Evolutionary conservation across 2,113 vertebrate species (phyloP).

Genomic region (Leptobrachium ailaonicum): DNA sequence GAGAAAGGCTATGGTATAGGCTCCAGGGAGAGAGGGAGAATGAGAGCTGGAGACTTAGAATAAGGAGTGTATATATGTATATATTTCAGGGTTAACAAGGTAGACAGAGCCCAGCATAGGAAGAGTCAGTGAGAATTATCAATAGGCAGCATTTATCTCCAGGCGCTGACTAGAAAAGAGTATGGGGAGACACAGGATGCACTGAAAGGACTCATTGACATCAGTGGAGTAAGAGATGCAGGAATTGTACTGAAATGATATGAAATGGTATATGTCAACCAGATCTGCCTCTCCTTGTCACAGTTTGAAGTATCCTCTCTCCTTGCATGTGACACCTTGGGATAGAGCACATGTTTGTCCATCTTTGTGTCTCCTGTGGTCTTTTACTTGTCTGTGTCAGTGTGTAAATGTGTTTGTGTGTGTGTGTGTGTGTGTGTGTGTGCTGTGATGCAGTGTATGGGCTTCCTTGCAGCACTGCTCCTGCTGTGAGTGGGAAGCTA

Average conservation of each 20-base stretch:
- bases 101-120: too few species aligned
- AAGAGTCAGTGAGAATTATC: too few species aligned
- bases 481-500: conserved; percentile 38
- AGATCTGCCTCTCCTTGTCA: conserved; percentile 29
- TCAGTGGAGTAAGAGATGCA: background rate
- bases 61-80: too few species aligned
- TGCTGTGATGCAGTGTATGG: background rate
- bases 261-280: background rate
- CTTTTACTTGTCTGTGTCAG: conserved; percentile 16
- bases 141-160: too few species aligned
- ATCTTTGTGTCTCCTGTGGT: conserved; percentile 24
- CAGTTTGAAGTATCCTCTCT: conserved; percentile 10
- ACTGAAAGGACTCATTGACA: too few species aligned
- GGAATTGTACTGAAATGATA: background rate
- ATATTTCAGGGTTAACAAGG: too few species aligned
- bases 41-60: too few species aligned
- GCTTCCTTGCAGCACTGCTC: background rate
- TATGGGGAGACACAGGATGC: too few species aligned
- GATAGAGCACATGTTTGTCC: conserved; percentile 27
- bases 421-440: background rate
- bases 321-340: conserved; percentile 6
- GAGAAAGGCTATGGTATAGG: too few species aligned
- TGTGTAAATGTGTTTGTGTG: conserved; percentile 1
- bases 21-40: too few species aligned
- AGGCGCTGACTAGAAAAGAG: too few species aligned